A percentile compares a stretch with the other conserved stretches of the same genome.
Evolutionary conservation across 2,113 vertebrate genomes (phyloP).

Genomic region (Oryzias woworae): DNA sequence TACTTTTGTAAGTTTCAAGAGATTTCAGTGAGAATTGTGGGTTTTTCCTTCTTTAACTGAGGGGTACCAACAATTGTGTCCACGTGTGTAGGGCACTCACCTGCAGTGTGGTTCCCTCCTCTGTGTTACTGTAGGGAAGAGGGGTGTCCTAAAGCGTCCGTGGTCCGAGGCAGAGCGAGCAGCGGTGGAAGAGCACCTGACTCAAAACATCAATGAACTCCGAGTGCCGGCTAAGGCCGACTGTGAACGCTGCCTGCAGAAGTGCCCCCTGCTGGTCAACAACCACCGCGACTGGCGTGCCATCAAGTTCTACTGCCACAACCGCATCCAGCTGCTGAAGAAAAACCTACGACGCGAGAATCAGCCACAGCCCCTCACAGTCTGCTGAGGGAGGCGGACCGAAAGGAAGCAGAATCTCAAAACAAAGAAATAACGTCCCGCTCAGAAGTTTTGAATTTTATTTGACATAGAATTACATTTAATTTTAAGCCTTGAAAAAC

Average conservation of each 20-base stretch:
- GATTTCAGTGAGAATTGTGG: too few relatives aligned
- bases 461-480: too few relatives aligned
- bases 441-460: background rate
- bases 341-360: slow-evolving; percentile 75
- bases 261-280: slow-evolving; percentile 79
- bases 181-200: slow-evolving; percentile 79
- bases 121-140: slow-evolving; percentile 67
- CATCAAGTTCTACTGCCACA: slow-evolving; percentile 83
- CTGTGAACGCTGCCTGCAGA: slow-evolving; percentile 80
- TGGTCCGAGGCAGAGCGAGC: slow-evolving; percentile 79
- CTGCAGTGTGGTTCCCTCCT: background rate
- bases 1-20: too few relatives aligned
- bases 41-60: too few relatives aligned
- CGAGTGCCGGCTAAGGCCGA: slow-evolving; percentile 80
- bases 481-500: slow-evolving; percentile 11
- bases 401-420: slow-evolving; percentile 1
- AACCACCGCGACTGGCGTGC: slow-evolving; percentile 82
- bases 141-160: slow-evolving; percentile 81
- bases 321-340: slow-evolving; percentile 81
- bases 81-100: too few relatives aligned
- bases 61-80: too few relatives aligned
- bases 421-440: slow-evolving; percentile 46
- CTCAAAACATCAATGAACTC: slow-evolving; percentile 77
- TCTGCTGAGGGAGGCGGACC: slow-evolving; percentile 61
- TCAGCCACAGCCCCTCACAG: slow-evolving; percentile 63